Percentiles rank a stretch among this genome's conserved stretches.
Conservation (phyloP, 2,797 vertebrate genomes). For the Lithobates pipiens region DNA sequence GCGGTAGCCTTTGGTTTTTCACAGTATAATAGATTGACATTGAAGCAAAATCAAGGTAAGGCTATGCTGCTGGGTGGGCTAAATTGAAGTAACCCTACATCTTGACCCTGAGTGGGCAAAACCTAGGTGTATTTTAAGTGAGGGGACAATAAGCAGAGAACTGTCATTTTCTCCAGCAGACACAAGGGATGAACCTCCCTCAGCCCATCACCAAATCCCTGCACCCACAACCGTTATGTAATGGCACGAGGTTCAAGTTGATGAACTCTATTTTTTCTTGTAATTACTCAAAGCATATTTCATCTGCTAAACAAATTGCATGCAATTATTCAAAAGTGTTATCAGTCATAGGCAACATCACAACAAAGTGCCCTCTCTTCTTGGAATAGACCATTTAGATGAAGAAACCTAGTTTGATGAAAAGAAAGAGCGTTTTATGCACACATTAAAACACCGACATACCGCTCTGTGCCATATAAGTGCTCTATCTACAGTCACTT, state of each 20-base stretch:
- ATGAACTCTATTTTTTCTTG: conserved; percentile 1
- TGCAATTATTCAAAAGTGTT: conserved; percentile 31
- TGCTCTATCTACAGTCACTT: not conserved
- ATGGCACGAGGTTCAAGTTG: not conserved
- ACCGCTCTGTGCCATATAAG: not conserved
- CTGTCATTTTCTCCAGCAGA: not conserved
- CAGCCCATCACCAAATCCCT: too few species aligned
- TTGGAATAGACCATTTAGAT: conserved; percentile 14
- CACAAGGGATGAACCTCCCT: not conserved
- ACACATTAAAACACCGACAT: conserved; percentile 19
- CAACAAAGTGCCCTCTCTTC: conserved; percentile 12
- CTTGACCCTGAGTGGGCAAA: too few species aligned
- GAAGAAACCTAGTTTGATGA: conserved; percentile 3
- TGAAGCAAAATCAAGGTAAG: too few species aligned
- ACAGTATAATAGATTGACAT: too few species aligned
- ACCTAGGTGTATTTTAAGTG: too few species aligned
- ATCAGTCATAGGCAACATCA: conserved; percentile 24
- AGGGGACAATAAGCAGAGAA: not conserved
- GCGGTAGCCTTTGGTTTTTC: too few species aligned
- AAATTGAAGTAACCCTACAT: too few species aligned
- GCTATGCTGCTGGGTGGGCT: too few species aligned
- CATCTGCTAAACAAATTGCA: conserved; percentile 32
- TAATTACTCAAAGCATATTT: conserved; percentile 17
- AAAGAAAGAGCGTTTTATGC: not conserved
- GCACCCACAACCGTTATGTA: not conserved